Base-by-base conservation (phyloP, 2,113 vertebrate species). In the Phyllopteryx taeniolatus region DNA sequence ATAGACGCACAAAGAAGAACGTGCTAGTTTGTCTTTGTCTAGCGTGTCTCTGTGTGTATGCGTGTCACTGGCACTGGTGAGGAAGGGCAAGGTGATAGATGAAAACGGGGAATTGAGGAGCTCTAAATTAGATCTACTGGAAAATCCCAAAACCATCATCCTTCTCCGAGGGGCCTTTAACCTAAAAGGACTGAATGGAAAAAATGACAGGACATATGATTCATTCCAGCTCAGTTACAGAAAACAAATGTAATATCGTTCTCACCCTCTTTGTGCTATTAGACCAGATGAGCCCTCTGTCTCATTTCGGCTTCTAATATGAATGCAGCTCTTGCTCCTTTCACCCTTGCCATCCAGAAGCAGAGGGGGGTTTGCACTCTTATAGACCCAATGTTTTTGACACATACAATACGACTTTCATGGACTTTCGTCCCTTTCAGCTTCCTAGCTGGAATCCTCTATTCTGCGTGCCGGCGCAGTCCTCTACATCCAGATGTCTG, bases 151-250 rank as follows among this genome's bases (percentile, higher is more conserved):
- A 88, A 84, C 76, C 79, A 76, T 84, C 76, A 20, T 81, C 76
- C 51, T 87, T 85, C 84, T 89, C 83, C 65, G 14, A 78, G 83
- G 81, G 85, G 86, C 79, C 74, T 90, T 81, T 14, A 51, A 84
- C 84, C 66, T 76, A 61, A 61, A 79, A 87, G 76, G 70, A 62
- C 79, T 53, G 72, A 73, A 83, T 91, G 92, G 92, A 93, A 93
- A 93, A 91, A 90, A 74, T 92, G 89, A 92, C 83, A 89, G 81
- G 83, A 88, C 85, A 87, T 84, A 86, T 88, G 89, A 91, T 90
- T 92, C 91, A 87, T 91, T 82, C 70, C 62, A 80, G 78, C n/a
- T 20, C 81, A 66, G 79, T 82, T 88, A 88, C 88, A 87, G 80
- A 89, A 90, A 87, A 84, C 86, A 84, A 87, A 90, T 82, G 86